Evolutionary conservation across 2,113 vertebrate genomes (phyloP), one percentile per base, ranked within the genome.

Genomic region (Brienomyrus brachyistius): DNA sequence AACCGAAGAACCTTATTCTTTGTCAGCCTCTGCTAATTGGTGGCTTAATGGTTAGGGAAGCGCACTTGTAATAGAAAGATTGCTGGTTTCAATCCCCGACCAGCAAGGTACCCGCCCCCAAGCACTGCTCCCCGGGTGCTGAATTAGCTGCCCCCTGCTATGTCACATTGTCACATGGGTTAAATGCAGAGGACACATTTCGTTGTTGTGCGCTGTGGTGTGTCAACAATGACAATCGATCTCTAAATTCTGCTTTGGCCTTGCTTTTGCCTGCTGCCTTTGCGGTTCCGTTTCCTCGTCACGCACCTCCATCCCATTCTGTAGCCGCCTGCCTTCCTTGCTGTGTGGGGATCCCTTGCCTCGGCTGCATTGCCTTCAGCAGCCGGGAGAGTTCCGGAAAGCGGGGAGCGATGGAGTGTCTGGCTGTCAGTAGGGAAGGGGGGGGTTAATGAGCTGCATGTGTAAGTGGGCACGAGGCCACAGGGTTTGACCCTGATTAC

Each of bases 401-500:
- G 47, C 3, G 11, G 62, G 43, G 62, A 74, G 59, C 62, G 9
- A 47, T 27, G 5, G 45, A 35, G 43, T 31, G 6, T 45, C n/a
- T 70, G 45, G 23, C 47, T 74, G 45, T 52, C 48, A 54, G 27
- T 51, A 9, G 70, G 23, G 43, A 31, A 11, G 88, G 88, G 62
- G 21, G 88, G 40, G 27, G 74, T 54, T 51, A 11, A 54, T 87
- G 85, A 89, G 74, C 88, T 83, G 48, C 88, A 54, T 54, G 31
- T 43, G 48, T 89, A 52, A 89, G 35, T 51, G n/a, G 54, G 87
- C 8, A 21, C 19, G 3, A 45, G 80, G 80, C 80, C 6, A n/a
- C 5, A 47, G n/a, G 89, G 40, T 59, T 47, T 62, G 89, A 84
- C 89, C 89, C 80, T 84, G 89, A 89, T 89, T 85, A 85, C 77